Evolutionary conservation across 2,113 vertebrate genomes (phyloP), one percentile per base, ranked within the genome.

Genomic region (Micromys minutus): DNA sequence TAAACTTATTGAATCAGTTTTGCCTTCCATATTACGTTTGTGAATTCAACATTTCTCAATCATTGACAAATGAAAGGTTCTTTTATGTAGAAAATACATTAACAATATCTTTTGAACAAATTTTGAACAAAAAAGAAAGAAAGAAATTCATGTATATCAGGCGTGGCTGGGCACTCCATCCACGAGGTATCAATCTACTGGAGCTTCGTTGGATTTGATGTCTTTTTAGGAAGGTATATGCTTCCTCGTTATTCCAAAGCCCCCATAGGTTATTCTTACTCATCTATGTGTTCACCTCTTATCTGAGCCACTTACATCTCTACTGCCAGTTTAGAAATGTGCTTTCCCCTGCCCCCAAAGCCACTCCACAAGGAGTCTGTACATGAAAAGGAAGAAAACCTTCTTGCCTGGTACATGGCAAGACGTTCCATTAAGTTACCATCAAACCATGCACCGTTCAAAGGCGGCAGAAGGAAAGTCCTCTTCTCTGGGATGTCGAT

Each of bases 241-340:
- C 1, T 74, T 17, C 39, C 31, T n/a, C 0, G 0, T 1, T 3
- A 15, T 2, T 2, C 11, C 1, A 2, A 3, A 4, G 1, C n/a
- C 36, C 17, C 2, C 24, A 29, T 4, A 13, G 8, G 57, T 15
- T 42, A 76, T 52, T 10, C 7, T 6, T 22, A 31, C 29, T 69
- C 34, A 61, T 57, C 45, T 84, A 16, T 6, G 50, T 52, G 10
- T 42, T n/a, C 65, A 19, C 10, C 63, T 89, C 50, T 71, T 57
- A 36, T 7, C 13, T 84, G 75, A 72, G 65, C 13, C 9, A 22
- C 21, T 71, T 52, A 5, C 79, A 9, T 80, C 67, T 63, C 24
- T 26, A 52, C 10, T 61, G 5, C 26, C 45, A 87, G 21, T 85
- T 75, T 90, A 4, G 65, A 55, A 42, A 55, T 79, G 34, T 47